Evolutionary conservation across 2,113 vertebrate species (phyloP).

Genomic region (Pantherophis guttatus): DNA sequence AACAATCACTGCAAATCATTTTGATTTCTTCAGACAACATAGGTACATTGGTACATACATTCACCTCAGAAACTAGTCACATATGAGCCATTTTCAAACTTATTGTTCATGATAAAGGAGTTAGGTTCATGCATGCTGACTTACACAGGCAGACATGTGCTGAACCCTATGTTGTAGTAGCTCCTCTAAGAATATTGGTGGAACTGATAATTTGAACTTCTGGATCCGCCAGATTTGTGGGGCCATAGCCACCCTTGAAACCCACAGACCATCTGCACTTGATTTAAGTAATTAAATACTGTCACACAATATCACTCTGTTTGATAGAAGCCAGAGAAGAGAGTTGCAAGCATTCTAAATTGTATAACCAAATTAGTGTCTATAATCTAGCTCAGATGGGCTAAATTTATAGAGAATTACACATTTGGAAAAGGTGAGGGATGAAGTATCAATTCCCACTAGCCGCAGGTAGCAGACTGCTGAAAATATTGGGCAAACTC

Average conservation of each 20-base stretch:
- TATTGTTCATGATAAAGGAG: not conserved
- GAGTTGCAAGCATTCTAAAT: slow-evolving; percentile 13
- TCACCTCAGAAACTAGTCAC: not conserved
- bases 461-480: not conserved
- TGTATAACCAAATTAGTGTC: slow-evolving; percentile 6
- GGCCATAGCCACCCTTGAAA: not conserved
- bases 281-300: slow-evolving; percentile 12
- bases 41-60: not conserved
- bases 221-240: not conserved
- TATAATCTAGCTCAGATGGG: slow-evolving; percentile 12
- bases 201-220: not conserved
- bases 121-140: not conserved
- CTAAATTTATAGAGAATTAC: not conserved
- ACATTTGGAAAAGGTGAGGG: not conserved
- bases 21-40: not conserved
- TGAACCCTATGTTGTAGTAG: not conserved
- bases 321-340: slow-evolving; percentile 27
- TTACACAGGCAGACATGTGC: not conserved
- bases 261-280: slow-evolving; percentile 3
- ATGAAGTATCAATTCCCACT: not conserved
- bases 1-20: not conserved
- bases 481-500: not conserved
- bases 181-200: not conserved
- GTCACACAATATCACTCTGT: slow-evolving; percentile 4
- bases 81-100: not conserved